Conservation (phyloP, 2,888 invertebrate genomes). For the Drosophila tripunctata region DNA sequence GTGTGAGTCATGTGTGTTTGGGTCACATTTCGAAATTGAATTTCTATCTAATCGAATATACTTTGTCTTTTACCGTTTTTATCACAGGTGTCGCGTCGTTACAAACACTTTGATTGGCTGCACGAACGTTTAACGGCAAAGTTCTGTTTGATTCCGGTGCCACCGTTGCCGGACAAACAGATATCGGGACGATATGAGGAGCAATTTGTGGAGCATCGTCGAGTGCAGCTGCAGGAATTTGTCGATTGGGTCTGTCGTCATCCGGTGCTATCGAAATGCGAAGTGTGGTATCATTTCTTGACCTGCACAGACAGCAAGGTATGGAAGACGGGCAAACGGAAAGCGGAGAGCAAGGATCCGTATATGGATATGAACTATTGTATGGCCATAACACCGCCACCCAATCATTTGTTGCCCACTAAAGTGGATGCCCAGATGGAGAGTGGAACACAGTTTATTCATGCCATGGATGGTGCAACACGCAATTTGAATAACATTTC, state of each 20-base stretch:
- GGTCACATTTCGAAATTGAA: slow-evolving; percentile 62
- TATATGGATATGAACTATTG: slow-evolving; percentile 96
- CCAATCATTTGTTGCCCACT: slow-evolving; percentile 89
- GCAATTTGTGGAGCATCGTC: slow-evolving; percentile 96
- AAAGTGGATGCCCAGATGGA: slow-evolving; percentile 93
- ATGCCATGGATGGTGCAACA: slow-evolving; percentile 93
- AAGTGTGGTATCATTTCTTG: slow-evolving; percentile 98
- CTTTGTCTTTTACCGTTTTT: neutral
- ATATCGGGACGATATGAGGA: slow-evolving; percentile 98
- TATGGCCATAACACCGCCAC: slow-evolving; percentile 93
- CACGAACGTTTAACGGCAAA: slow-evolving; percentile 97
- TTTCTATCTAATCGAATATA: slow-evolving; percentile 65
- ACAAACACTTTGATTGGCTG: slow-evolving; percentile 99
- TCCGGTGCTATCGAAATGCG: slow-evolving; percentile 95
- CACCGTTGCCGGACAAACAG: slow-evolving; percentile 98
- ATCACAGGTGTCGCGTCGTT: slow-evolving; percentile 89
- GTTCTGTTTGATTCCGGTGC: slow-evolving; percentile 96
- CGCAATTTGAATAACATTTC: slow-evolving; percentile 92
- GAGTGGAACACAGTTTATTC: slow-evolving; percentile 92
- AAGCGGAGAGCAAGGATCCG: slow-evolving; percentile 95
- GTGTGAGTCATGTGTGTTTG: slow-evolving; percentile 22
- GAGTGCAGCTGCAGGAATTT: slow-evolving; percentile 97
- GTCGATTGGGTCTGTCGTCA: slow-evolving; percentile 98
- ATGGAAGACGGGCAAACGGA: slow-evolving; percentile 98
- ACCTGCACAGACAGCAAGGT: slow-evolving; percentile 98